These are phyloP conservation scores for Calameuta filiformis DNA, from an alignment of 2,888 invertebrate genomes.

Conservation along the genomic window DNA sequence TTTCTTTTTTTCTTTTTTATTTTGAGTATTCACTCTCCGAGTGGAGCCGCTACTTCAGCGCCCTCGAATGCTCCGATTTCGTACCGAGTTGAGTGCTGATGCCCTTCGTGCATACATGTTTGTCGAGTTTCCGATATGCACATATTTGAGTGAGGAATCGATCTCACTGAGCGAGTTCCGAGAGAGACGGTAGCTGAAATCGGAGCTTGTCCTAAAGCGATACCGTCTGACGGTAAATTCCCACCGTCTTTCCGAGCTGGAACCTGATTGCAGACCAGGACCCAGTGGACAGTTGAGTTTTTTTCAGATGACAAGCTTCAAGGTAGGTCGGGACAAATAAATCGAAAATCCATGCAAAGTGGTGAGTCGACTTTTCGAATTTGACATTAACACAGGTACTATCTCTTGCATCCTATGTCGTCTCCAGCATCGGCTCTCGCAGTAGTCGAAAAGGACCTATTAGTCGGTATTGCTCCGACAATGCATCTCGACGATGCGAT, in stretches of 20 bases:
- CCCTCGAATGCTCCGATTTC: constrained; percentile 22
- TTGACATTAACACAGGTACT: too few relatives aligned
- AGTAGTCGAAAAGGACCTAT: too few relatives aligned
- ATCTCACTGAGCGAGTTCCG: constrained; percentile 5
- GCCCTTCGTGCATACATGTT: constrained; percentile 37
- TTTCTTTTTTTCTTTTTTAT: too few relatives aligned
- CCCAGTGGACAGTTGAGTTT: too few relatives aligned
- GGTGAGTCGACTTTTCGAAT: too few relatives aligned
- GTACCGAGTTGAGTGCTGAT: constrained; percentile 25
- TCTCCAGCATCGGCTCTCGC: too few relatives aligned
- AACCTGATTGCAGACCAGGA: neutral
- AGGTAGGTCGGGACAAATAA: too few relatives aligned
- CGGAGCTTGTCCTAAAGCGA: too few relatives aligned
- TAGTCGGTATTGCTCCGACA: neutral
- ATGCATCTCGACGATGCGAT: neutral
- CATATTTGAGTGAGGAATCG: constrained; percentile 34
- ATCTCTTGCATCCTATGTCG: too few relatives aligned
- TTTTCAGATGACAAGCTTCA: too few relatives aligned
- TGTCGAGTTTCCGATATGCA: constrained; percentile 42
- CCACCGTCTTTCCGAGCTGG: neutral
- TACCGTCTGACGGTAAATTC: neutral
- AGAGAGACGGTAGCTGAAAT: neutral
- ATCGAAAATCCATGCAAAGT: too few relatives aligned
- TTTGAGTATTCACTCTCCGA: too few relatives aligned
- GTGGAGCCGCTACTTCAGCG: constrained; percentile 5